A percentile compares a stretch with the other conserved stretches of the same genome.
Conservation (phyloP, 2,113 vertebrate species). For the Silurus asotus region DNA sequence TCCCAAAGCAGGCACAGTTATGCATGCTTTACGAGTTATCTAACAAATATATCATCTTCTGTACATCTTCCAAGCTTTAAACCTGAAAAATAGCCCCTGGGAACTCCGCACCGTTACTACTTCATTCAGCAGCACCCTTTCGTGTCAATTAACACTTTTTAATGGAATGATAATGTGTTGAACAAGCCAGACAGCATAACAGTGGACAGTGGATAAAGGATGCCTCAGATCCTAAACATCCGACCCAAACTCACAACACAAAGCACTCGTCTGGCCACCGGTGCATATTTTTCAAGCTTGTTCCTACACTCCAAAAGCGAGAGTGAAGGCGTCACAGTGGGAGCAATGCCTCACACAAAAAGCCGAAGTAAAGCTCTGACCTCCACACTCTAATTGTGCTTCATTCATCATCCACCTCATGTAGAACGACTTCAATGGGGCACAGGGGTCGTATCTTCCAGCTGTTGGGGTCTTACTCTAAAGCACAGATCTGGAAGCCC, state of each 20-base stretch:
- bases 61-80: not conserved
- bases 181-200: not conserved
- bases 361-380: slow-evolving; percentile 35
- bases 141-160: not conserved
- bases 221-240: not conserved
- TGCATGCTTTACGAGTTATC: not conserved
- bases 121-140: not conserved
- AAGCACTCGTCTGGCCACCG: not conserved
- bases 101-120: not conserved
- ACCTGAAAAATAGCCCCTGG: not conserved
- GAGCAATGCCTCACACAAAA: slow-evolving; percentile 30
- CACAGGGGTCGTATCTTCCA: slow-evolving; percentile 38
- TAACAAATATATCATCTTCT: not conserved
- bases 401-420: slow-evolving; percentile 40
- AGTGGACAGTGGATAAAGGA: not conserved
- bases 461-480: slow-evolving; percentile 44
- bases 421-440: slow-evolving; percentile 30
- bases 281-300: not conserved
- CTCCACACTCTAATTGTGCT: slow-evolving; percentile 43
- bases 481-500: slow-evolving; percentile 26
- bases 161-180: not conserved
- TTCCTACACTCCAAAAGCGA: not conserved
- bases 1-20: not conserved
- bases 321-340: slow-evolving; percentile 49
- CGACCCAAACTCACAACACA: not conserved